Base-by-base conservation (phyloP, 2,888 invertebrate genomes). In the Caenorhabditis angaria region DNA sequence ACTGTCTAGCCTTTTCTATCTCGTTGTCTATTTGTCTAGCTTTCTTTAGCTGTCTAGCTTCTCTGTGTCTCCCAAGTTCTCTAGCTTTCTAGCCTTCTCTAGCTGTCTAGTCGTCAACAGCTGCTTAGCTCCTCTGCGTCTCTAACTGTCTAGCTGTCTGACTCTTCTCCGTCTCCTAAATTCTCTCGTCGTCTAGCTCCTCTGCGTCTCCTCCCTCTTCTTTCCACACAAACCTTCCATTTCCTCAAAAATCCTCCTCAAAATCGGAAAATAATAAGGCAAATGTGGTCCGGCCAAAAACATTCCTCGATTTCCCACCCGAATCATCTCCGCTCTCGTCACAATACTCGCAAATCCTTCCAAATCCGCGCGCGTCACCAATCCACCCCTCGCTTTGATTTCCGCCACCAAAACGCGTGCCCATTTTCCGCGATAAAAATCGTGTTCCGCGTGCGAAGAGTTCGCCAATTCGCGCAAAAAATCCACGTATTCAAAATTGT, bases 401-500 rank as follows among this genome's bases (percentile, higher is more conserved):
- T 78, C 78, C 14, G 61, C 59, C 6, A 69, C 69, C 25, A 78
- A 66, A 12, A n/a, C 58, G 29, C 66, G 71, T 6, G 74, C 65
- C 14, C 76, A 65, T 4, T 73, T 56, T 18, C 78, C 78, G 10
- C 62, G 61, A 57, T 78, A 78, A 50, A 78, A 78, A 50, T 76
- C 66, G 22, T 76, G 70, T 25, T 71, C 68, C 3, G 73, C 65
- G n/a, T 73, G 57, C 2, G 47, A 27, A 4, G 73, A 65, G 22
- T 59, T 67, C 6, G 35, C 56, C 32, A 73, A 12, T 6, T 48
- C 22, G 14, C 59, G 48, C 59, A 73, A 25, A 60, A 73, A 69
- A 18, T 62, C 51, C 20, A 41, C 51, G 18, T 68, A 73, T 25
- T 65, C 65, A 5, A 2, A 35, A 50, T 73, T 69, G 18, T 54